Base-by-base conservation (phyloP, 2,797 vertebrate genomes). In the Linurgus olivaceus region DNA sequence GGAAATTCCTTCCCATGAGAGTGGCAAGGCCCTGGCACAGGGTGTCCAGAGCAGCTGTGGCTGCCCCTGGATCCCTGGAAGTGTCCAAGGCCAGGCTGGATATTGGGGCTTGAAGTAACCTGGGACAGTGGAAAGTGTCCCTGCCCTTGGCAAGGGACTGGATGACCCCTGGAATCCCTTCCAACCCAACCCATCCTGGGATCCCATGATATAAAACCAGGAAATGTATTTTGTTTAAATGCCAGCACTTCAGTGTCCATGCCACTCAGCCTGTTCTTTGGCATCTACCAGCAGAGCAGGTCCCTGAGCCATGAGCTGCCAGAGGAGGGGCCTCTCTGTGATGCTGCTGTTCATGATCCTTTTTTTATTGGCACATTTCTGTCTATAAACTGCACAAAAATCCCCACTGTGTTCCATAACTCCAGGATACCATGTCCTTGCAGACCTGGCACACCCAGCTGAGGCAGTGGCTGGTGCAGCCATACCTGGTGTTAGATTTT, bases 321-420 rank as follows among this genome's bases (percentile, higher is more conserved):
- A 26, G 14, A 44, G 3, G 17, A 78, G 28, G 50, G 44, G n/a
- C 6, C n/a, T n/a, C 40, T 44, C 25, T 10, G 31, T 13, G 21
- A 4, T 21, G 19, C 50, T 62, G 3, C 19, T 25, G 7, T 8
- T 68, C 3, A 0, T 21, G 55, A 55, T 65, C 19, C 0, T 57
- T 81, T 73, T 33, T 54, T 38, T 11, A 5, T 12, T 3, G 13
- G 13, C 42, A 5, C 16, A 7, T 71, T 81, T 40, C 61, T 66
- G 8, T 44, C 47, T 38, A 2, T 26, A 17, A 77, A 44, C 42
- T 15, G 79, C 71, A 33, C 44, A 37, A 2, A 81, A 50, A 17
- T 33, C 75, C 13, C n/a, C 7, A 0, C 42, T 31, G 1, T 7
- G 0, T 57, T 33, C 3, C 3, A 0, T 3, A 31, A 45, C 14